phyloP scores from a whole-genome alignment of 2,113 vertebrate species.

The Emberiza fucata region DNA sequence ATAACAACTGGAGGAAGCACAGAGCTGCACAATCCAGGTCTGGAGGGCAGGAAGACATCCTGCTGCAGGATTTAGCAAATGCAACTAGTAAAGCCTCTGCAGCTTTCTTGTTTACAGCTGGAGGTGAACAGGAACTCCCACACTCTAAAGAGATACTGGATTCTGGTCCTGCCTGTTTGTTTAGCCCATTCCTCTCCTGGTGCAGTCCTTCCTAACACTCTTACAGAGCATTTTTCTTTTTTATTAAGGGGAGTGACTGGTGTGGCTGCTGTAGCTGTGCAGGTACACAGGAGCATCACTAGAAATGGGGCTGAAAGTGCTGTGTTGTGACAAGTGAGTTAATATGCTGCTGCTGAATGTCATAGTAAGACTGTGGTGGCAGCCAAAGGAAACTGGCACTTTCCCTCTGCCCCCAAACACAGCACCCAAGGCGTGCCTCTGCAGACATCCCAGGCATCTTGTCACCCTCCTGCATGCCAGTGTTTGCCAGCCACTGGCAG shows the following conservation, averaged over 20 bases:
- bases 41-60: not conserved
- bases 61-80: not conserved
- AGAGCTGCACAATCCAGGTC: not conserved
- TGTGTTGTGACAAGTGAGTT: not conserved
- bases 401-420: not conserved
- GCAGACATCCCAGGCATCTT: fast-evolving
- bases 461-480: not conserved
- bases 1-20: not conserved
- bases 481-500: not conserved
- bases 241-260: not conserved
- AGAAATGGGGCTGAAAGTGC: not conserved
- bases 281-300: not conserved
- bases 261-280: not conserved
- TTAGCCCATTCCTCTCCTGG: not conserved
- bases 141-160: not conserved
- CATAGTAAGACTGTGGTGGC: not conserved
- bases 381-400: not conserved
- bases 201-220: not conserved
- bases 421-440: not conserved
- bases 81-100: not conserved
- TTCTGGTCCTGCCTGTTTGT: not conserved
- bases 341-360: not conserved
- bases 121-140: not conserved
- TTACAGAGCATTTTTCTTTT: not conserved
- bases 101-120: not conserved